These are phyloP conservation scores for Adela reaumurella DNA, from an alignment of 2,888 invertebrate species.

Conservation along the genomic window DNA sequence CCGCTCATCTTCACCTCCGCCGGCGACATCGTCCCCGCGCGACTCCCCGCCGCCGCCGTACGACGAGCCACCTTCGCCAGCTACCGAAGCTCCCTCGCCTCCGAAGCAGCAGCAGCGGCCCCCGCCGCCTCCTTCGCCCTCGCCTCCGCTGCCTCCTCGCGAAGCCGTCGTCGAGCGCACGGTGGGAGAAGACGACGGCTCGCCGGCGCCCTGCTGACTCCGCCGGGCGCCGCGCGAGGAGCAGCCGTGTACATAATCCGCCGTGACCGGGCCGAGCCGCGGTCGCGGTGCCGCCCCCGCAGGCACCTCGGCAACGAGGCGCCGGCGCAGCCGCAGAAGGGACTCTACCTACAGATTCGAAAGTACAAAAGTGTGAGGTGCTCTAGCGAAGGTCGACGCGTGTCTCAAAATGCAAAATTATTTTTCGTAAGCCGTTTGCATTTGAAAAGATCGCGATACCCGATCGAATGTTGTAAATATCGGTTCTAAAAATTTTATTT, in stretches of 20 bases:
- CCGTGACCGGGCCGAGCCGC: too few species aligned
- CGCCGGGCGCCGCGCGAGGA: neutral
- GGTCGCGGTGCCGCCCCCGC: too few species aligned
- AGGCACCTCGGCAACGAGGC: too few species aligned
- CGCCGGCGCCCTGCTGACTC: neutral
- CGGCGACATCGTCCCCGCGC: constrained; percentile 15
- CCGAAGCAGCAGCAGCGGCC: neutral
- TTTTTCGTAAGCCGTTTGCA: neutral
- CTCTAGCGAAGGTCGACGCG: constrained; percentile 1
- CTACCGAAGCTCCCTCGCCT: neutral
- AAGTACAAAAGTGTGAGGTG: neutral
- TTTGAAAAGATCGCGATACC: neutral
- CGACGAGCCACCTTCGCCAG: too few species aligned
- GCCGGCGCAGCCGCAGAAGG: too few species aligned
- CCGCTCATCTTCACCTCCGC: constrained; percentile 18
- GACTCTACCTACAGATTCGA: neutral
- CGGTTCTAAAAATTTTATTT: neutral
- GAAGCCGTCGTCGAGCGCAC: neutral
- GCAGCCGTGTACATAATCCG: neutral
- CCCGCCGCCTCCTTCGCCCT: neutral
- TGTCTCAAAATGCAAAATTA: constrained; percentile 12
- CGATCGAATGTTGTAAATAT: neutral
- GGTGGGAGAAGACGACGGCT: neutral
- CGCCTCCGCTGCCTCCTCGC: neutral
- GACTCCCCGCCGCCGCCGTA: constrained; percentile 7